Percentiles rank a stretch among this genome's conserved stretches.
Conservation (phyloP, 1,140 invertebrate species). For the Idris sp. region DNA sequence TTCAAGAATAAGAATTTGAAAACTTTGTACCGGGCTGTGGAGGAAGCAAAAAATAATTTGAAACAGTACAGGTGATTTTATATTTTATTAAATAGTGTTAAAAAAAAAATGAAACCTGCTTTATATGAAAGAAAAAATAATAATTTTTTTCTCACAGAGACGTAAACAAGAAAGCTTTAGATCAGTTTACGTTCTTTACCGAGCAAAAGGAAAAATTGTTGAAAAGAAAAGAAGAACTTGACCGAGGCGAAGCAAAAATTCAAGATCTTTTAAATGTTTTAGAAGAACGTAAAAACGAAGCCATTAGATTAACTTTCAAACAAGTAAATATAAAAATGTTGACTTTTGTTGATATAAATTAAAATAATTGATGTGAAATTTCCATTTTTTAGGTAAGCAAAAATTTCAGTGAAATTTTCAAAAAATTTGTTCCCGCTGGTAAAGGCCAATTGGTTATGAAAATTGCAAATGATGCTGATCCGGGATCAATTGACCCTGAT, state of each 20-base stretch:
- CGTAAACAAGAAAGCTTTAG: conserved; percentile 99
- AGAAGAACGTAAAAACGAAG: conserved; percentile 97
- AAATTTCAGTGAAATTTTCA: conserved; percentile 99
- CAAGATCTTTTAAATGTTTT: conserved; percentile 96
- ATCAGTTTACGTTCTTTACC: conserved; percentile 99
- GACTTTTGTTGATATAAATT: background rate
- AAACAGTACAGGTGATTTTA: conserved; percentile 89
- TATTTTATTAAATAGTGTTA: too few species aligned
- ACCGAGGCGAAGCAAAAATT: conserved; percentile 94
- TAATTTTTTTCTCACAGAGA: conserved; percentile 83
- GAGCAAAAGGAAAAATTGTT: conserved; percentile 99
- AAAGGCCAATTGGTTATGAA: conserved; percentile 94
- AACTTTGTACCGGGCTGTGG: conserved; percentile 96
- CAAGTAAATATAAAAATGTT: conserved; percentile 83
- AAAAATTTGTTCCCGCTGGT: conserved; percentile 97
- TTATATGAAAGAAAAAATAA: too few species aligned
- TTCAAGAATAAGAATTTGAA: conserved; percentile 93
- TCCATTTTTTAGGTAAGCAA: conserved; percentile 83
- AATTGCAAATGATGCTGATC: conserved; percentile 81
- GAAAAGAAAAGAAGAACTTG: conserved; percentile 96
- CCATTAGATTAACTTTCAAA: conserved; percentile 98
- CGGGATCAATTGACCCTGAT: conserved; percentile 85
- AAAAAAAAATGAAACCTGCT: too few species aligned
- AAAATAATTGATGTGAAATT: background rate
- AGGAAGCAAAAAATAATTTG: conserved; percentile 97